Base-by-base conservation (phyloP, 2,113 vertebrate species). In the Xenus cinereus region DNA sequence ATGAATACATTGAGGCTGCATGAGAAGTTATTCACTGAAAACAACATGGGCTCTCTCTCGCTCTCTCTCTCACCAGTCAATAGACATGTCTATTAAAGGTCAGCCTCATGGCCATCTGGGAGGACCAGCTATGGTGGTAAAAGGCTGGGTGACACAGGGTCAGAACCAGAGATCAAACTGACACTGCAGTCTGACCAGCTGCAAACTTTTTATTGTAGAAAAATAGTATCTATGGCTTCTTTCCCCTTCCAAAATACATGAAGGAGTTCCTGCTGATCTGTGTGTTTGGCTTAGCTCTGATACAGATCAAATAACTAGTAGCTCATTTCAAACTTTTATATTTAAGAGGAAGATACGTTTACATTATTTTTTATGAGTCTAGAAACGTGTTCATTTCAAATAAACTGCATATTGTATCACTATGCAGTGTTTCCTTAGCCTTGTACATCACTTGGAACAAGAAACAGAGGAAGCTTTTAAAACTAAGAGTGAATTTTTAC, bases 1-100 rank as follows among this genome's bases (percentile, higher is more conserved):
- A 80, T 97, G 97, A 98, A 98, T 97, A 75, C 95, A 96, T 7
- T 90, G 90, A 67, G 79, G 64, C 89, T 72, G 73, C 89, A 86
- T 22, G 85, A 93, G 84, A 91, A 89, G 90, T 88, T 93, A 90
- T 75, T 96, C 93, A 92, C 85, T 23, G 56, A 81, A 88, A 94
- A 89, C 89, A 94, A 86, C 83, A 69, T 27, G 80, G 62, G 66
- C 74, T 73, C 78, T 95, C 86, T 92, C 78, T 41, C 78, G 37
- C 64, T 96, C 89, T 93, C 84, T 91, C 80, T 37, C 74, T 96
- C 56, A 48, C 28, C 73, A 62, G 53, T 78, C 86, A 94, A 89
- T 26, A 96, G 88, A 64, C 22, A 66, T 15, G 1, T 48, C 77
- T 82, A 79, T 75, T 64, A 93, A 90, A 92, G 89, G 84, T 95